Evolutionary conservation across 2,888 invertebrate species (phyloP), one percentile per base, ranked within the genome.

Genomic region (Temnothorax rugatulus): DNA sequence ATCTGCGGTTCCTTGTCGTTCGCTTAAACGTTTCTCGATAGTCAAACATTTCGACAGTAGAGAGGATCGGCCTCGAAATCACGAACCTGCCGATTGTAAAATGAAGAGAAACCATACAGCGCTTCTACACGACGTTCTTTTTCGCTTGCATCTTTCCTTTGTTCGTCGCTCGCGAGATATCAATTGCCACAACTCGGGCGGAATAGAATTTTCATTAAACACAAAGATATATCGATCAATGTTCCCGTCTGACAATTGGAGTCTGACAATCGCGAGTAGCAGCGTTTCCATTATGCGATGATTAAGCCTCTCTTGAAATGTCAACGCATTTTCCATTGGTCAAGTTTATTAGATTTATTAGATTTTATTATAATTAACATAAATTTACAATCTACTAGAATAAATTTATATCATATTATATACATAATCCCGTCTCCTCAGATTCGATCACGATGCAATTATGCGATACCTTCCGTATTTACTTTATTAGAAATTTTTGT

Each of bases 151-250:
- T 79, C 44, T 59, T 57, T 21, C 18, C 29, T 44, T 69, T 47
- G 38, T 64, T 11, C 50, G 50, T 38, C 3, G 63, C 8, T 71
- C 47, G 21, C 59, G 47, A 59, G 50, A 74, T 52, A 44, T 82
- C 63, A 82, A 57, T 84, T 25, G 38, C 44, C 47, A 59, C 57
- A 34, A 52, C 54, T 68, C 59, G 15, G 4, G 18, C 57, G 57
- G 50, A 81, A 82, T 82, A 85, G 25, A 9, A 81, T 75, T 59
- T 59, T 86, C 63, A 82, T 85, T 83, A n/a, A 68, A 9, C 71
- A 21, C 52, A 38, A 64, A 4, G 8, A 59, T 29, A 29, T 29
- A 29, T 68, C 54, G 59, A 59, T 81, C 47, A 38, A 59, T n/a
- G 2, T 44, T 25, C n/a, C 18, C 21, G 15, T 52, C 21, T 44